Evolutionary conservation across 2,797 vertebrate genomes (phyloP).

Genomic region (Distichodus sexfasciatus): DNA sequence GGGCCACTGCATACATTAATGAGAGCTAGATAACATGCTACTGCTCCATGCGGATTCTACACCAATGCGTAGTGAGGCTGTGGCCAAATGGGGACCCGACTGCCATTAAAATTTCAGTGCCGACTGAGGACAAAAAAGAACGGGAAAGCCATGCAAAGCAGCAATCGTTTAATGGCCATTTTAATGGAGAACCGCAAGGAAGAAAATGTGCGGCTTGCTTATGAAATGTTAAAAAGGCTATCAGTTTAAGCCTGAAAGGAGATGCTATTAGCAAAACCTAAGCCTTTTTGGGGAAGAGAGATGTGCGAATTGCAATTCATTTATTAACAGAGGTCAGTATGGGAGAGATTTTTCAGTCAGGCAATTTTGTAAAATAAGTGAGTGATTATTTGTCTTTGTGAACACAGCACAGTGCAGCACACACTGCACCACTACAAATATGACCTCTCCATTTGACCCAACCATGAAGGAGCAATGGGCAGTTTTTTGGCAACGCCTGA

Average conservation of each 20-base stretch:
- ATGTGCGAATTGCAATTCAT: constrained; percentile 9
- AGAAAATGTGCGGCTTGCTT: constrained; percentile 23
- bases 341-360: constrained; percentile 16
- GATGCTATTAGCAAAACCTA: constrained; percentile 30
- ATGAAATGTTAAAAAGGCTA: constrained; percentile 50
- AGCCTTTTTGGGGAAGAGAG: constrained; percentile 9
- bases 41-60: constrained; percentile 54
- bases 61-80: constrained; percentile 46
- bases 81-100: constrained; percentile 60
- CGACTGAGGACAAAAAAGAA: background rate
- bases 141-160: constrained; percentile 55
- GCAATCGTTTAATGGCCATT: constrained; percentile 57
- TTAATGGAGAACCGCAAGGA: constrained; percentile 52
- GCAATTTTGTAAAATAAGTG: constrained; percentile 31
- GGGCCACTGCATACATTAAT: constrained; percentile 62
- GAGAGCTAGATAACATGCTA: constrained; percentile 53
- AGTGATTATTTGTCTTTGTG: too few species aligned
- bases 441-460: too few species aligned
- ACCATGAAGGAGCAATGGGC: too few species aligned
- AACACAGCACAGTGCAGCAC: too few species aligned
- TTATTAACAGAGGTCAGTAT: constrained; percentile 2
- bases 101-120: constrained; percentile 64
- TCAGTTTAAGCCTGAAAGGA: constrained; percentile 43
- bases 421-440: too few species aligned
- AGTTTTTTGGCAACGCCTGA: too few species aligned